Evolutionary conservation across 2,888 invertebrate species (phyloP).

Genomic region (Fragum fragum): DNA sequence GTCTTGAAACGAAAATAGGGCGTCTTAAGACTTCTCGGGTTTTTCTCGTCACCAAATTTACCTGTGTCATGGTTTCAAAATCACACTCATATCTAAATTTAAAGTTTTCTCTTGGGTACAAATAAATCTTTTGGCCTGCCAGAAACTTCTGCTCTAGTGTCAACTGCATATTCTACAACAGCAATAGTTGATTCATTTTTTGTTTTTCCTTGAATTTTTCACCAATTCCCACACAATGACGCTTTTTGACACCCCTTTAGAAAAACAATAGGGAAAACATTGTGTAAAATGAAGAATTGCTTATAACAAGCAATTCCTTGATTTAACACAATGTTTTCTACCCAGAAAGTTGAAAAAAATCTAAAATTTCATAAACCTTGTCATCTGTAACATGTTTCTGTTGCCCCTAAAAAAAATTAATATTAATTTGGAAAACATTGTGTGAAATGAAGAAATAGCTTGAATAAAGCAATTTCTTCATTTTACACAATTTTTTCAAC

Average conservation of each 20-base stretch:
- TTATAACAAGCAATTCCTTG: too few species aligned
- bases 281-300: too few species aligned
- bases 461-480: too few species aligned
- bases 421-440: too few species aligned
- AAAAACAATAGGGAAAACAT: too few species aligned
- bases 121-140: conserved; percentile 43
- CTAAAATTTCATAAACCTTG: neutral
- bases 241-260: too few species aligned
- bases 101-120: conserved; percentile 57
- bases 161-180: conserved; percentile 40
- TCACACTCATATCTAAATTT: conserved; percentile 48
- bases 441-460: too few species aligned
- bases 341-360: too few species aligned
- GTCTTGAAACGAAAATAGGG: conserved; percentile 40
- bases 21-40: conserved; percentile 30
- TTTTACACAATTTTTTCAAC: too few species aligned
- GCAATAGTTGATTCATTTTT: too few species aligned
- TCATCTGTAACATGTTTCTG: neutral
- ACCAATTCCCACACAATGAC: too few species aligned
- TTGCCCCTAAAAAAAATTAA: neutral
- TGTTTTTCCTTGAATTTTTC: neutral
- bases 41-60: conserved; percentile 51
- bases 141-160: conserved; percentile 58
- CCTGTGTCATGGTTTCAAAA: conserved; percentile 54
- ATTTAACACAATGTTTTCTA: too few species aligned